Evolutionary conservation across 1,140 invertebrate species (phyloP).

Genomic region (Drosophila guanche): DNA sequence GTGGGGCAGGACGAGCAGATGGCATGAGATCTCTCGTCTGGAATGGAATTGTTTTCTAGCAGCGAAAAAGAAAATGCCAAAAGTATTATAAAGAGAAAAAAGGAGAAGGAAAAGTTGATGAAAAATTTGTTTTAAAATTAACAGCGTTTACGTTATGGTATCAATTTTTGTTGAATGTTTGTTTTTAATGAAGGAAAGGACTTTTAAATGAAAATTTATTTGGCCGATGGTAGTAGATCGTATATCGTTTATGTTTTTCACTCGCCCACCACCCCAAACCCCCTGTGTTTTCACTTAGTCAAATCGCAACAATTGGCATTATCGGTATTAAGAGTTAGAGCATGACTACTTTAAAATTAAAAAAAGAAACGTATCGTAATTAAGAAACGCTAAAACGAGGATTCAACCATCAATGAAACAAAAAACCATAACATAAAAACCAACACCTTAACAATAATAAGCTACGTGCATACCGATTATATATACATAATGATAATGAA

Average conservation of each 20-base stretch:
- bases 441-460: constrained; percentile 55
- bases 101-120: constrained; percentile 2
- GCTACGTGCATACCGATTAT: constrained; percentile 34
- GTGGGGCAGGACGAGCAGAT: constrained; percentile 13
- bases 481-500: constrained; percentile 7
- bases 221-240: background rate
- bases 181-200: constrained; percentile 14
- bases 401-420: constrained; percentile 23
- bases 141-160: constrained; percentile 5
- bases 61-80: constrained; percentile 69
- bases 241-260: constrained; percentile 12
- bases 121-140: constrained; percentile 57
- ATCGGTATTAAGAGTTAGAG: constrained; percentile 39
- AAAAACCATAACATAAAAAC: too few species aligned
- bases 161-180: constrained; percentile 55
- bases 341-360: constrained; percentile 28
- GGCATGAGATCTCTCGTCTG: constrained; percentile 1
- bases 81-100: constrained; percentile 69
- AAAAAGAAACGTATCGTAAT: constrained; percentile 2
- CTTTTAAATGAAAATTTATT: constrained; percentile 26
- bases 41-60: constrained; percentile 29
- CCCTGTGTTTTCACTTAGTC: constrained; percentile 47
- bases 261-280: too few species aligned
- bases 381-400: constrained; percentile 22
- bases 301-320: constrained; percentile 56